Conservation (phyloP, 2,888 invertebrate genomes). For the Andrena hattorfiana region DNA sequence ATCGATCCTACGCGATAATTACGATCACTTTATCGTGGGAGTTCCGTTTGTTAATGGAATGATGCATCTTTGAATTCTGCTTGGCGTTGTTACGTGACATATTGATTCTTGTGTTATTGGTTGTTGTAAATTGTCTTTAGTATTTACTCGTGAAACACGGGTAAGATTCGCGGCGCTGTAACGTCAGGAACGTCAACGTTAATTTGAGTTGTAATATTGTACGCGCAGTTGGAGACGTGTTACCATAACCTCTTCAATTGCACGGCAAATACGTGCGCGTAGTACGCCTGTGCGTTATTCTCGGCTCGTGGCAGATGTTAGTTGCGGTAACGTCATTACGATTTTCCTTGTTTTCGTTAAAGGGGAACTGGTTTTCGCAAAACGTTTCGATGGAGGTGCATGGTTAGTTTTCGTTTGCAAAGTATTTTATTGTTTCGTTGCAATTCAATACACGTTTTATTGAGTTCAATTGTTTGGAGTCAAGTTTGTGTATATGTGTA, state of each 20-base stretch:
- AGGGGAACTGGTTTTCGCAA: constrained; percentile 5
- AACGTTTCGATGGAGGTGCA: neutral
- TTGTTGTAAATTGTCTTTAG: neutral
- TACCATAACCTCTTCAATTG: constrained; percentile 38
- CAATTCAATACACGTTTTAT: neutral
- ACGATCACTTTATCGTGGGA: constrained; percentile 12
- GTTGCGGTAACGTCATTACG: constrained; percentile 70
- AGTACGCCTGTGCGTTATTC: constrained; percentile 35
- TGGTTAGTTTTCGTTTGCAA: neutral
- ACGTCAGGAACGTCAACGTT: neutral
- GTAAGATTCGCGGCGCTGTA: neutral
- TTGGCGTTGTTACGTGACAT: neutral
- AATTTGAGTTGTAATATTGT: neutral
- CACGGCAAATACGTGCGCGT: neutral
- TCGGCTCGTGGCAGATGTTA: constrained; percentile 61
- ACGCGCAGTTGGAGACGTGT: constrained; percentile 2
- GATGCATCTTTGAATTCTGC: neutral
- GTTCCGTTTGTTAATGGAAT: neutral
- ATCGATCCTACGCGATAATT: constrained; percentile 32
- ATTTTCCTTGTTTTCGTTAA: constrained; percentile 4
- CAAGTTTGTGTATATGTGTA: neutral
- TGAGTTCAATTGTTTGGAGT: neutral
- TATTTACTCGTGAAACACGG: neutral
- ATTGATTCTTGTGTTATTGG: neutral
- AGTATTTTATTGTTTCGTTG: neutral